Percentiles rank a stretch among this genome's conserved stretches.
Evolutionary conservation across 2,888 invertebrate species (phyloP).

Genomic region (Formica aserva): DNA sequence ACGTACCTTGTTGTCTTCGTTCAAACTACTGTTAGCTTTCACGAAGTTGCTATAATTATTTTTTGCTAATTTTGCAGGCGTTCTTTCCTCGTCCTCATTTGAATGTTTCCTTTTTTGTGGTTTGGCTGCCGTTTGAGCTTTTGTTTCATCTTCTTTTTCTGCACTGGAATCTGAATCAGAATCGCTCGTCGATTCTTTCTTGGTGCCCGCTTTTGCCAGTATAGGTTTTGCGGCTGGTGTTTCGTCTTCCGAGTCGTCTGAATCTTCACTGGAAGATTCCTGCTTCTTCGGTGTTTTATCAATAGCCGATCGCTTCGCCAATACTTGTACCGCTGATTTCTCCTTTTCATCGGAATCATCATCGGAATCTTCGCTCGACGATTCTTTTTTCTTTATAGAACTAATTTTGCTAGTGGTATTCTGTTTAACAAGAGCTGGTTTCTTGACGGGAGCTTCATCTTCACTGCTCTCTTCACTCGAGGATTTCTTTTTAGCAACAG

Average conservation of each 20-base stretch:
- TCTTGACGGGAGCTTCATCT: slow-evolving; percentile 65
- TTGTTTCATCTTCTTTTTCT: slow-evolving; percentile 66
- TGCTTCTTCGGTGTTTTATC: slow-evolving; percentile 68
- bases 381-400: slow-evolving; percentile 66
- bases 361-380: slow-evolving; percentile 75
- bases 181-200: slow-evolving; percentile 74
- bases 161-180: slow-evolving; percentile 78
- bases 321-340: slow-evolving; percentile 55
- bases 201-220: slow-evolving; percentile 68
- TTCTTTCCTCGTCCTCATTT: slow-evolving; percentile 83
- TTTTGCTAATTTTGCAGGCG: slow-evolving; percentile 80
- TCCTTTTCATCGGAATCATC: slow-evolving; percentile 84
- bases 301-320: slow-evolving; percentile 49
- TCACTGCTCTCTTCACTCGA: slow-evolving; percentile 67
- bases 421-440: slow-evolving; percentile 28
- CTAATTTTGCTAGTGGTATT: slow-evolving; percentile 69
- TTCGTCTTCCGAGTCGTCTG: slow-evolving; percentile 81
- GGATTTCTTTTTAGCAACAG: slow-evolving; percentile 57
- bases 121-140: slow-evolving; percentile 75
- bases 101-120: slow-evolving; percentile 82
- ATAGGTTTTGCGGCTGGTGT: slow-evolving; percentile 64
- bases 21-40: slow-evolving; percentile 87
- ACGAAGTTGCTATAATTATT: slow-evolving; percentile 90
- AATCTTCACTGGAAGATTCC: slow-evolving; percentile 75
- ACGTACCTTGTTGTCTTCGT: slow-evolving; percentile 81